Percentiles rank a stretch among this genome's conserved stretches.
These are phyloP conservation scores for Bedellia somnulentella DNA, from an alignment of 2,888 invertebrate genomes.

Conservation along the genomic window DNA sequence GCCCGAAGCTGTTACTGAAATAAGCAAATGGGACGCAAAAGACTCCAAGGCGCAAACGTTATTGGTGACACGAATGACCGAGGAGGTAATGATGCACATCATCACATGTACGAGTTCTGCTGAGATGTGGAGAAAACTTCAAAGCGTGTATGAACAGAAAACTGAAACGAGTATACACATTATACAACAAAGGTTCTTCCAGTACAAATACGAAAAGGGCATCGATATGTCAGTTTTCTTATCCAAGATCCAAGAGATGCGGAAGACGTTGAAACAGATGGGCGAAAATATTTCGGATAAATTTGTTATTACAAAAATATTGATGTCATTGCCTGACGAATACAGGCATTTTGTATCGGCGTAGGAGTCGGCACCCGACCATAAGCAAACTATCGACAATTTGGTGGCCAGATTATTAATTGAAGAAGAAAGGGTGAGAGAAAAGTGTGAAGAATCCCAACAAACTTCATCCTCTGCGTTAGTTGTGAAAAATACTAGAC, in stretches of 20 bases:
- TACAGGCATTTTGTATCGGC: conserved; percentile 15
- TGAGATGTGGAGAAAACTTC: conserved; percentile 11
- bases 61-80: conserved; percentile 6
- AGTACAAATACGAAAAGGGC: conserved; percentile 9
- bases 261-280: conserved; percentile 8
- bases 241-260: conserved; percentile 8
- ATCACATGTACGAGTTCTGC: conserved; percentile 8
- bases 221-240: conserved; percentile 9
- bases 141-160: conserved; percentile 15
- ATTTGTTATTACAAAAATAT: conserved; percentile 12
- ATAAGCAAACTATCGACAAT: conserved; percentile 7
- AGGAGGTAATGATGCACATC: conserved; percentile 8
- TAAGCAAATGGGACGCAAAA: conserved; percentile 1
- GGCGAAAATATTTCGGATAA: conserved; percentile 10
- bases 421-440: conserved; percentile 5
- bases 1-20: too few species aligned
- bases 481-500: neutral
- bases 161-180: conserved; percentile 15
- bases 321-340: conserved; percentile 12
- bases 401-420: conserved; percentile 6
- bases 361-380: conserved; percentile 8
- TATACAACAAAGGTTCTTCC: conserved; percentile 13
- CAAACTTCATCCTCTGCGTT: conserved; percentile 1
- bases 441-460: neutral
- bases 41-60: conserved; percentile 7